phyloP scores from a whole-genome alignment of 53 echinoderm and acorn worm species.

The Holothuria leucospilota region DNA sequence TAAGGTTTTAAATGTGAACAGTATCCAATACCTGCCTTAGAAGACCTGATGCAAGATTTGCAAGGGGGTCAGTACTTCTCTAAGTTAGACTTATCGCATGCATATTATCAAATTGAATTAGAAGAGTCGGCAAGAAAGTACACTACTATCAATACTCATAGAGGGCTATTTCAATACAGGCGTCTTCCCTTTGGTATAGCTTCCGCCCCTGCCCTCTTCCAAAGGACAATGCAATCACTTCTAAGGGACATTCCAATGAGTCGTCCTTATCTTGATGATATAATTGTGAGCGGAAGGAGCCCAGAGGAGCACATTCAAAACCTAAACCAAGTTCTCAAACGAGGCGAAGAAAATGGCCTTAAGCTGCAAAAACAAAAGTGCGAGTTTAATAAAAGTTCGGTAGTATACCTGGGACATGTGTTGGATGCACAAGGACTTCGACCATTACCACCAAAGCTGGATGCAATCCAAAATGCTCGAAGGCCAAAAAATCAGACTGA shows the following conservation, averaged over 20 bases:
- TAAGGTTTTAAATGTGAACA: slow-evolving; percentile 43
- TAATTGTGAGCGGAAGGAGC: slow-evolving; percentile 70
- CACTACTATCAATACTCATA: slow-evolving; percentile 64
- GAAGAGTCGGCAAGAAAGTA: slow-evolving; percentile 44
- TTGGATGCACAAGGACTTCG: slow-evolving; percentile 52
- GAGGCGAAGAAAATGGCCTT: slow-evolving; percentile 44
- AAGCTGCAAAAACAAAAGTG: too few species aligned
- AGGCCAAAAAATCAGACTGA: slow-evolving; percentile 41
- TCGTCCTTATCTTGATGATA: slow-evolving; percentile 73
- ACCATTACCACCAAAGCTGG: too few species aligned
- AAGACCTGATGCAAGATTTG: slow-evolving; percentile 51
- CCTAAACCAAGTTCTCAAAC: slow-evolving; percentile 48
- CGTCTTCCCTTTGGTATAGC: slow-evolving; percentile 64
- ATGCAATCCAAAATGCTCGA: slow-evolving; percentile 58
- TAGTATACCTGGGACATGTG: slow-evolving; percentile 57
- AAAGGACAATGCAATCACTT: slow-evolving; percentile 65
- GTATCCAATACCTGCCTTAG: slow-evolving; percentile 45
- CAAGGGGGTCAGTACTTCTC: slow-evolving; percentile 53
- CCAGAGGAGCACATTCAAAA: slow-evolving; percentile 68
- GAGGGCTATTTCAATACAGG: too few species aligned
- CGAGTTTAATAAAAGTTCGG: slow-evolving; percentile 49
- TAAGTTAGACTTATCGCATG: too few species aligned
- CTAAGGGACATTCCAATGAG: slow-evolving; percentile 62
- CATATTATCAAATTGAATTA: too few species aligned
- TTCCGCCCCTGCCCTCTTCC: slow-evolving; percentile 52